Evolutionary conservation across 2,888 invertebrate genomes (phyloP).

Genomic region (Mythimna lalbum): DNA sequence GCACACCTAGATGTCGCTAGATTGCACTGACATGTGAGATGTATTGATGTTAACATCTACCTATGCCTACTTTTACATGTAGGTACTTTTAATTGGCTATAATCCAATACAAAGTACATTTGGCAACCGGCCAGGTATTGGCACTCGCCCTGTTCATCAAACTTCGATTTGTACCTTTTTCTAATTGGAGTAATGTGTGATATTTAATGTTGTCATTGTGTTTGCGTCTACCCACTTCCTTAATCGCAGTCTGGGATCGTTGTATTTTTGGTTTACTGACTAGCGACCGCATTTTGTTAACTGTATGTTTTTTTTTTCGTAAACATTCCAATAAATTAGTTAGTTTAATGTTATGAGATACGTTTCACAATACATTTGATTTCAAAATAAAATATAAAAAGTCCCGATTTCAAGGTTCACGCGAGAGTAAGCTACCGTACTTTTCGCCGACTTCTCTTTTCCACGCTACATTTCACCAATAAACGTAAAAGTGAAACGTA

Average conservation of each 20-base stretch:
- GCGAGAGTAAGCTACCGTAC: conserved; percentile 15
- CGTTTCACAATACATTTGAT: conserved; percentile 21
- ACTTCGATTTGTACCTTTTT: conserved; percentile 88
- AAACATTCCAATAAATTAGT: conserved; percentile 41
- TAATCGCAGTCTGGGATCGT: conserved; percentile 63
- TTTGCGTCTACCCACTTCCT: conserved; percentile 66
- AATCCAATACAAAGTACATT: conserved; percentile 90
- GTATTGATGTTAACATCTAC: conserved; percentile 81
- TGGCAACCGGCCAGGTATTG: conserved; percentile 86
- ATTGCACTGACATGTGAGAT: conserved; percentile 83
- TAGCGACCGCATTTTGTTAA: conserved; percentile 36
- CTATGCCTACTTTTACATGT: conserved; percentile 76
- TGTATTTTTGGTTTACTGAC: conserved; percentile 48
- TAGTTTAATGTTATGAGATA: conserved; percentile 36
- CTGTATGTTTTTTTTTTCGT: conserved; percentile 32
- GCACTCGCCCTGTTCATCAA: conserved; percentile 87
- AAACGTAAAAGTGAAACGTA: conserved; percentile 60
- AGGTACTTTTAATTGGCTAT: conserved; percentile 89
- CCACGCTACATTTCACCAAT: conserved; percentile 42
- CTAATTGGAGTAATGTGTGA: conserved; percentile 80
- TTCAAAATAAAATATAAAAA: conserved; percentile 3
- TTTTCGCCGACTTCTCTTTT: conserved; percentile 38
- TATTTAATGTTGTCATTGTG: conserved; percentile 66
- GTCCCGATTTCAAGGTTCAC: conserved; percentile 19
- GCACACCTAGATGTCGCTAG: conserved; percentile 81